A percentile compares a stretch with the other conserved stretches of the same genome.
Conservation (phyloP, 2,888 invertebrate species). For the Criorhina ranunculi region DNA sequence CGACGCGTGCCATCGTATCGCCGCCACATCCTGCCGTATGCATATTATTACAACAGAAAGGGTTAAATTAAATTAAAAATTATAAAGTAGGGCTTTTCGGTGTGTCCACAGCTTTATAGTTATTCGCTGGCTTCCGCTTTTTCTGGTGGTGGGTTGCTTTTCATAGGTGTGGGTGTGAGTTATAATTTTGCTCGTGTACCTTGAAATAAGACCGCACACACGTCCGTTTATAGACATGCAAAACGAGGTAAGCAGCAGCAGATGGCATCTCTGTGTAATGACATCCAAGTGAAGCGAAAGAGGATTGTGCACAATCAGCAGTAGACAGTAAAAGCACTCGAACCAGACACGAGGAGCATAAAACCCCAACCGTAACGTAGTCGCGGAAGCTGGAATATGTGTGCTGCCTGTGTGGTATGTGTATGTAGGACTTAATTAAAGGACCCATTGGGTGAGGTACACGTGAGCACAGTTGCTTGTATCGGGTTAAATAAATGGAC, state of each 20-base stretch:
- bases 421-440: constrained; percentile 73
- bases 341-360: constrained; percentile 28
- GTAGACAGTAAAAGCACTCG: constrained; percentile 42
- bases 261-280: constrained; percentile 67
- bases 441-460: constrained; percentile 47
- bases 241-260: constrained; percentile 62
- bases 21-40: constrained; percentile 58
- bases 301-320: constrained; percentile 65
- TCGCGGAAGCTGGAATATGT: constrained; percentile 66
- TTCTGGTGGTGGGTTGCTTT: not conserved
- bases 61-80: constrained; percentile 77
- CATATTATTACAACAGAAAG: constrained; percentile 70
- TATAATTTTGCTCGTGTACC: constrained; percentile 60
- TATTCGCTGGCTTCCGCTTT: constrained; percentile 37
- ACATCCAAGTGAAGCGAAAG: constrained; percentile 69
- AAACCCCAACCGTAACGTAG: constrained; percentile 40
- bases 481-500: constrained; percentile 71
- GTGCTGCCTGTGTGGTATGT: constrained; percentile 49
- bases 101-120: constrained; percentile 64
- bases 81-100: constrained; percentile 65
- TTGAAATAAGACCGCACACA: constrained; percentile 68
- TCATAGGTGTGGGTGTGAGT: constrained; percentile 34
- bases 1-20: constrained; percentile 67
- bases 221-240: constrained; percentile 64
- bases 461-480: constrained; percentile 53